These are phyloP conservation scores for Abrostola tripartita DNA, from an alignment of 2,888 invertebrate genomes.

Conservation along the genomic window DNA sequence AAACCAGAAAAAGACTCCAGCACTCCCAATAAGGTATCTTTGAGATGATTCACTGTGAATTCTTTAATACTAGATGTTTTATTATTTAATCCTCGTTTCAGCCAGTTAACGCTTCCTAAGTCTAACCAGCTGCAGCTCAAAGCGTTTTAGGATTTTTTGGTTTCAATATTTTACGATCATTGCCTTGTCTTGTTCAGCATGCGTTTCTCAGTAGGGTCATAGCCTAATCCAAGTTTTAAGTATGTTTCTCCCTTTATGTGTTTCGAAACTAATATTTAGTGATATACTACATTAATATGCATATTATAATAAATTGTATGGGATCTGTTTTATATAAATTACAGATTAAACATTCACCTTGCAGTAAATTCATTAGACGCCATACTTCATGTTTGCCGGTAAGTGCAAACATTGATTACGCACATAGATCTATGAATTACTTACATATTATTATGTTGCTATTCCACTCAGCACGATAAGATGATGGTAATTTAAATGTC, in stretches of 20 bases:
- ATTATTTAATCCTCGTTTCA: slow-evolving; percentile 57
- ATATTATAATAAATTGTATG: slow-evolving; percentile 21
- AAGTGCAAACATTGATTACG: slow-evolving; percentile 73
- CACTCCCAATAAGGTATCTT: slow-evolving; percentile 91
- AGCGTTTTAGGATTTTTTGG: slow-evolving; percentile 63
- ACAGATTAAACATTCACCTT: slow-evolving; percentile 83
- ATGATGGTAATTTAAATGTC: slow-evolving; percentile 33
- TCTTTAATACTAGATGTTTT: slow-evolving; percentile 50
- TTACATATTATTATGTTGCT: slow-evolving; percentile 44
- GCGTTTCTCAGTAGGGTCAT: slow-evolving; percentile 70
- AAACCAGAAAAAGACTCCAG: slow-evolving; percentile 92
- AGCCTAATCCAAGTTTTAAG: slow-evolving; percentile 54
- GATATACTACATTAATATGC: slow-evolving; percentile 1
- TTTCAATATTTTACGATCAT: slow-evolving; percentile 61
- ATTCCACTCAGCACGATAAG: slow-evolving; percentile 46
- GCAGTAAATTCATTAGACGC: slow-evolving; percentile 82
- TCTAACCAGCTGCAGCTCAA: slow-evolving; percentile 72
- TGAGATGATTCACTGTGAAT: slow-evolving; percentile 66
- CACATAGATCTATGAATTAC: slow-evolving; percentile 40
- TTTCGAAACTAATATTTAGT: slow-evolving; percentile 9
- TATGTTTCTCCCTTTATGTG: slow-evolving; percentile 25
- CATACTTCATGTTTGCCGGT: slow-evolving; percentile 80
- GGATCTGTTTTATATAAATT: slow-evolving; percentile 67
- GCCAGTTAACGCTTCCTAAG: slow-evolving; percentile 57
- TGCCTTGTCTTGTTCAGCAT: slow-evolving; percentile 64